phyloP scores from a whole-genome alignment of 2,113 vertebrate genomes.

The Probosciger aterrimus region DNA sequence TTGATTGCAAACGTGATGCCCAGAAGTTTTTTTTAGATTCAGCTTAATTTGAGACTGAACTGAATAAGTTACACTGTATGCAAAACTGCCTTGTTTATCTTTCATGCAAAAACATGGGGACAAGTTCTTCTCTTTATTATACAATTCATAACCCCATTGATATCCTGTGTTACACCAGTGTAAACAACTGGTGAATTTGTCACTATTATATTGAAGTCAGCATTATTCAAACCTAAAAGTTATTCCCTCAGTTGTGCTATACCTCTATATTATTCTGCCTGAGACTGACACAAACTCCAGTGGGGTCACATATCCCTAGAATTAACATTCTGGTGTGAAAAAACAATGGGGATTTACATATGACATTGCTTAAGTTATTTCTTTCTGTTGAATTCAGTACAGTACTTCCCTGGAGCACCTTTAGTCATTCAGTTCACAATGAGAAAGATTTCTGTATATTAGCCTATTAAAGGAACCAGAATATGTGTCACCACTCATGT shows the following conservation, averaged over 20 bases:
- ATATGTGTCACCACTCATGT: slow-evolving; percentile 40
- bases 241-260: background rate
- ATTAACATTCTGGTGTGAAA: slow-evolving; percentile 52
- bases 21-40: background rate
- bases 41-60: slow-evolving; percentile 31
- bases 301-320: slow-evolving; percentile 15
- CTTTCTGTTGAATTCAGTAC: slow-evolving; percentile 47
- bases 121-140: background rate
- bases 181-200: slow-evolving; percentile 35
- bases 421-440: slow-evolving; percentile 34
- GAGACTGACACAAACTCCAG: slow-evolving; percentile 43
- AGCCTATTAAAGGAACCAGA: slow-evolving; percentile 47
- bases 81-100: slow-evolving; percentile 32
- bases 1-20: slow-evolving; percentile 48
- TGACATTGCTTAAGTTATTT: slow-evolving; percentile 54
- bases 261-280: slow-evolving; percentile 24
- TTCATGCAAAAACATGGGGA: background rate
- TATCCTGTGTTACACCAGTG: background rate
- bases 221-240: slow-evolving; percentile 32
- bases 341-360: slow-evolving; percentile 37
- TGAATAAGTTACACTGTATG: slow-evolving; percentile 22
- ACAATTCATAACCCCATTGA: background rate
- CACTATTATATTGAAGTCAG: slow-evolving; percentile 15
- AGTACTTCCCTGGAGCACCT: slow-evolving; percentile 53
- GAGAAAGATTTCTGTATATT: slow-evolving; percentile 45